Evolutionary conservation across 2,888 invertebrate genomes (phyloP).

Genomic region (Pheosia tremula): DNA sequence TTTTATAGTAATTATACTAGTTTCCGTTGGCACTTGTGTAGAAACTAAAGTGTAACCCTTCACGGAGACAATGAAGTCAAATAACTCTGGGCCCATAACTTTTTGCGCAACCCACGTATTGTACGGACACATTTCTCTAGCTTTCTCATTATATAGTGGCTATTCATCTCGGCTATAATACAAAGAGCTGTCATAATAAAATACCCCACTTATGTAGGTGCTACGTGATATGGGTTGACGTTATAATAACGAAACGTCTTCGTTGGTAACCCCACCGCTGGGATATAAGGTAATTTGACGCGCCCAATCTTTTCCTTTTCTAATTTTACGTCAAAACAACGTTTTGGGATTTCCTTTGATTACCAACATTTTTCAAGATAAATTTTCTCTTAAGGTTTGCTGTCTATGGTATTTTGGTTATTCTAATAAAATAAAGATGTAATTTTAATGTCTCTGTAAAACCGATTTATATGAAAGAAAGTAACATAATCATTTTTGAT

Average conservation of each 20-base stretch:
- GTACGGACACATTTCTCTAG: constrained; percentile 20
- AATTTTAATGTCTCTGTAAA: no score
- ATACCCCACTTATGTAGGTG: constrained; percentile 41
- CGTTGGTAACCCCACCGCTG: constrained; percentile 31
- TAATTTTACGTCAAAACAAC: not conserved
- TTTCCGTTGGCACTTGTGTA: no score
- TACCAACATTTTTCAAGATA: not conserved
- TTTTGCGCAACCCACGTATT: constrained; percentile 15
- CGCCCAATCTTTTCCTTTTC: constrained; percentile 11
- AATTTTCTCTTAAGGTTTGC: not conserved
- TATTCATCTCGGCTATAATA: constrained; percentile 37
- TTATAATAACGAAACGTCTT: constrained; percentile 47
- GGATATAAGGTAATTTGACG: constrained; percentile 24
- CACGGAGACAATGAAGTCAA: not conserved
- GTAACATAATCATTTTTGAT: no score
- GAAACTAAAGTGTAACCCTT: not conserved
- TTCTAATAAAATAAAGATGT: no score
- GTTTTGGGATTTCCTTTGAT: not conserved
- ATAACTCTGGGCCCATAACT: constrained; percentile 2
- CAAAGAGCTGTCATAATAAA: constrained; percentile 52
- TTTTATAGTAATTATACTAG: no score
- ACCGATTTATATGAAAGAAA: no score
- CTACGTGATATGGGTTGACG: constrained; percentile 57
- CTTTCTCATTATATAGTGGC: constrained; percentile 24
- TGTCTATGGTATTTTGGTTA: not conserved